A percentile compares a stretch with the other conserved stretches of the same genome.
Evolutionary conservation across 1,140 invertebrate species (phyloP).

Genomic region (Epicauta chinensis): DNA sequence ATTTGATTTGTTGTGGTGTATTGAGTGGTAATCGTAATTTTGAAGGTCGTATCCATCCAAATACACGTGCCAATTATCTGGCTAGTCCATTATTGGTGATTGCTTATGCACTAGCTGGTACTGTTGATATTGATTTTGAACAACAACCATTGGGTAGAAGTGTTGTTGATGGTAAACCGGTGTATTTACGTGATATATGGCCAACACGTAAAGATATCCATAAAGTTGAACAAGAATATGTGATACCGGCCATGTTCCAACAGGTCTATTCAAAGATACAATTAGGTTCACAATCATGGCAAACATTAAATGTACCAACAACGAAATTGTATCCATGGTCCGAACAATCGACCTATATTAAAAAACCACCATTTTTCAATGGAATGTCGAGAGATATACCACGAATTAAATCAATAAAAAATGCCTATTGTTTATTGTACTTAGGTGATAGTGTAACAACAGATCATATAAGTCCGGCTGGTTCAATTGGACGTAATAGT

Average conservation of each 20-base stretch:
- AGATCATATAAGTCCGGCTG: conserved; percentile 97
- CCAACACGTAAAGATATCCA: conserved; percentile 88
- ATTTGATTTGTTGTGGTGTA: conserved; percentile 90
- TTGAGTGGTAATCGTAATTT: conserved; percentile 97
- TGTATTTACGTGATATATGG: conserved; percentile 93
- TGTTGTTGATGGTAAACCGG: conserved; percentile 58
- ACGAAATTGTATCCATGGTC: conserved; percentile 92
- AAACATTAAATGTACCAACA: conserved; percentile 69
- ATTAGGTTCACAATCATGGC: conserved; percentile 82
- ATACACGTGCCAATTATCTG: conserved; percentile 93
- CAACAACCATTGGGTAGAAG: conserved; percentile 55
- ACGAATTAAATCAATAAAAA: conserved; percentile 48
- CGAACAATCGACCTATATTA: conserved; percentile 87
- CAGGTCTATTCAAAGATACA: conserved; percentile 89
- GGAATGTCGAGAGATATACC: conserved; percentile 54
- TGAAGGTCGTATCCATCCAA: conserved; percentile 94
- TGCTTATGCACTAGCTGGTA: conserved; percentile 93
- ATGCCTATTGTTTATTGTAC: conserved; percentile 75
- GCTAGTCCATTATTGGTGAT: conserved; percentile 94
- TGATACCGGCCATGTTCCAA: conserved; percentile 96
- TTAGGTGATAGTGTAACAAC: conserved; percentile 95
- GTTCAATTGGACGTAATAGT: conserved; percentile 91
- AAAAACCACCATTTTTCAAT: conserved; percentile 94
- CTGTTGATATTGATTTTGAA: conserved; percentile 92
- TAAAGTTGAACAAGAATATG: conserved; percentile 78